Conservation (phyloP, 2,888 invertebrate genomes). For the Anticlea derivata region DNA sequence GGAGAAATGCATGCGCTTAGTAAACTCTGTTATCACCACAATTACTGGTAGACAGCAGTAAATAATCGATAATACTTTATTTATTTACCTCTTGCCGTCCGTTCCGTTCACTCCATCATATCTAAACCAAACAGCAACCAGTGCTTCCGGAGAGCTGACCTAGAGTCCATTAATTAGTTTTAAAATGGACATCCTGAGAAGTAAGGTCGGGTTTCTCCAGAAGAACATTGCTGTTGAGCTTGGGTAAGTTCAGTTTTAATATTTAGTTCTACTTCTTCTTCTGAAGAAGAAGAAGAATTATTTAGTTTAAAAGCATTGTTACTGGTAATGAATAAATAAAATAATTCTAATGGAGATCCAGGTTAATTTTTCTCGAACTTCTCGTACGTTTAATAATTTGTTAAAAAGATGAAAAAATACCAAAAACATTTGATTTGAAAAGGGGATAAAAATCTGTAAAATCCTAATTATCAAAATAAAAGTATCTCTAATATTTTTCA, state of each 20-base stretch:
- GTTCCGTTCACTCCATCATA: slow-evolving; percentile 10
- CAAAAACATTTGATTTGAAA: no score
- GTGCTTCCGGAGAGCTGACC: slow-evolving; percentile 18
- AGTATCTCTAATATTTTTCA: no score
- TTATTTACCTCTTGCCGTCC: slow-evolving; percentile 27
- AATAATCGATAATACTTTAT: slow-evolving; percentile 27
- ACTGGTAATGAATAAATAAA: no score
- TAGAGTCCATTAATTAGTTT: background rate
- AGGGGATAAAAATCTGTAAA: no score
- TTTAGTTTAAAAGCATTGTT: no score
- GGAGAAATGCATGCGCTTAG: slow-evolving; percentile 22
- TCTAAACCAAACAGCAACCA: slow-evolving; percentile 10
- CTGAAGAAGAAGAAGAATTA: no score
- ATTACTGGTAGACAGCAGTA: slow-evolving; percentile 21
- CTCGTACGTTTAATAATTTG: no score
- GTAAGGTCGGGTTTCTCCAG: slow-evolving; percentile 5
- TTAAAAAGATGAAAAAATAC: no score
- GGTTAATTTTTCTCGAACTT: no score
- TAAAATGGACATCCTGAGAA: slow-evolving; percentile 6
- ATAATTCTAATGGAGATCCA: no score
- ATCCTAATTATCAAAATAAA: no score
- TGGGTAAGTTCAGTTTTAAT: background rate
- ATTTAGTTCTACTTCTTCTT: background rate
- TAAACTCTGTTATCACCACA: slow-evolving; percentile 14
- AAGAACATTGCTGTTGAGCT: background rate